phyloP scores from a whole-genome alignment of 1,140 invertebrate genomes.

The Pseudomyrmex cubaensis region DNA sequence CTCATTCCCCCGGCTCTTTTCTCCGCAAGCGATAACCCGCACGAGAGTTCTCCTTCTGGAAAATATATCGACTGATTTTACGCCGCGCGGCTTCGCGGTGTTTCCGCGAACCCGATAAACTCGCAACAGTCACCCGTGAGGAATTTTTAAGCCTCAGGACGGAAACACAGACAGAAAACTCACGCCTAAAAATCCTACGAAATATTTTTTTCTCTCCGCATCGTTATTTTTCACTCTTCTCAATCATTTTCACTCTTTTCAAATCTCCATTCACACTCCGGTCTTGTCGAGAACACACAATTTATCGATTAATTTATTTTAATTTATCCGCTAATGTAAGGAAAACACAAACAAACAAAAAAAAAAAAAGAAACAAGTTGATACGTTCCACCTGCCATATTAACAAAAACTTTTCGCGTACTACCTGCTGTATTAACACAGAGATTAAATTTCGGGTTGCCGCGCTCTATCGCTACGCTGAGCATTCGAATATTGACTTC shows the following conservation, averaged over 20 bases:
- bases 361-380: neutral
- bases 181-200: neutral
- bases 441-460: conserved; percentile 48
- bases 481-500: conserved; percentile 51
- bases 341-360: neutral
- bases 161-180: neutral
- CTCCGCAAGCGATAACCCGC: conserved; percentile 63
- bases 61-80: conserved; percentile 52
- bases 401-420: neutral
- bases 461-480: neutral
- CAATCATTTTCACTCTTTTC: neutral
- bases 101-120: neutral
- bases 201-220: neutral
- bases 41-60: conserved; percentile 33
- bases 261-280: neutral
- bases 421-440: conserved; percentile 3
- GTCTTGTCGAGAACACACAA: neutral
- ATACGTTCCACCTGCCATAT: neutral
- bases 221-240: neutral
- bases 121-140: neutral
- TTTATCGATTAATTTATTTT: neutral
- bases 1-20: conserved; percentile 66
- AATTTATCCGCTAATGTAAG: neutral
- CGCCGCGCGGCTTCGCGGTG: neutral
- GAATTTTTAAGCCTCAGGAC: neutral